Conservation (phyloP, 2,113 vertebrate genomes). For the Cyanoderma ruficeps region DNA sequence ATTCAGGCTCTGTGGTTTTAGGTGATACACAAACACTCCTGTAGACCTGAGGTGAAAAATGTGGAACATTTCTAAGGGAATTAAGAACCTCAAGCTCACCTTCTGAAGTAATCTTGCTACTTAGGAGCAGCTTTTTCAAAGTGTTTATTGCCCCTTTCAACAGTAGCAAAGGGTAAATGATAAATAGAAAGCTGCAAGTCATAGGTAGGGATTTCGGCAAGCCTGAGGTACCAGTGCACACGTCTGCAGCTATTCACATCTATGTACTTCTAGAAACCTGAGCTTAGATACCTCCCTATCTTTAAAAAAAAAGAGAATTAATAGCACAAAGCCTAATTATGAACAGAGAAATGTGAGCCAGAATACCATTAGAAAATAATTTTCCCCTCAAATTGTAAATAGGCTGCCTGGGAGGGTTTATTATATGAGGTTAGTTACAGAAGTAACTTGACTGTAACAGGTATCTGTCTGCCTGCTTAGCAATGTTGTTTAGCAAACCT, state of each 20-base stretch:
- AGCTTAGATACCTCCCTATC: background rate
- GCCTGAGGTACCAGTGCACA: background rate
- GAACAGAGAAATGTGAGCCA: background rate
- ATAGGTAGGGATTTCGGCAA: background rate
- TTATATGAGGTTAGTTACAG: background rate
- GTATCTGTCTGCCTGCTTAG: background rate
- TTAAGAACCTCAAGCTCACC: background rate
- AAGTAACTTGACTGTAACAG: background rate
- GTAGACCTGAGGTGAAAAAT: background rate
- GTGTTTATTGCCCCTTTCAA: background rate
- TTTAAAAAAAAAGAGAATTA: background rate
- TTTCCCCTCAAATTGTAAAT: background rate
- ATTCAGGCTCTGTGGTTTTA: conserved; percentile 51
- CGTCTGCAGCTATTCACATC: background rate
- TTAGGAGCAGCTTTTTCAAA: background rate
- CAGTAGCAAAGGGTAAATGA: background rate
- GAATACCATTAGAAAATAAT: background rate
- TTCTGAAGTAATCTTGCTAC: background rate
- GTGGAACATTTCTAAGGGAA: background rate
- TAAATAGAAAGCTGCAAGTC: background rate
- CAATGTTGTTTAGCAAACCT: background rate
- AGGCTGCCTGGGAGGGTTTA: background rate
- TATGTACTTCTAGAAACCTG: background rate
- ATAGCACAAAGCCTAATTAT: background rate
- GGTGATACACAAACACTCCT: conserved; percentile 4